Evolutionary conservation across 2,113 vertebrate species (phyloP).

Genomic region (Chamaea fasciata): DNA sequence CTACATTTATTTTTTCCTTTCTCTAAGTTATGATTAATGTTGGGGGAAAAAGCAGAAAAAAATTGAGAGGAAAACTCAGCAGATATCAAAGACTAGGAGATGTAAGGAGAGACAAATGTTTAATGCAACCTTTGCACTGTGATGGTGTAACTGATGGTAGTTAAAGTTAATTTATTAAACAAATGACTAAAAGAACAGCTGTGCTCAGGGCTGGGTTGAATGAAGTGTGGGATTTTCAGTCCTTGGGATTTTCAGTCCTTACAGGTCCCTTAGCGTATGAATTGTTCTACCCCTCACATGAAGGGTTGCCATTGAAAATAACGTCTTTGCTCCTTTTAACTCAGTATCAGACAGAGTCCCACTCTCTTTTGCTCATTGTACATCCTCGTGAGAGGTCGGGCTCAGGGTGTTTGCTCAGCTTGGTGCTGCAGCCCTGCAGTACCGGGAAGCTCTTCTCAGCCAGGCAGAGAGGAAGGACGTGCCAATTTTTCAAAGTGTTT

Average conservation of each 20-base stretch:
- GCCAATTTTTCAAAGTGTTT: not conserved
- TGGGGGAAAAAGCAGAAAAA: not conserved
- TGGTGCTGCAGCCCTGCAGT: not conserved
- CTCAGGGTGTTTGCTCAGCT: not conserved
- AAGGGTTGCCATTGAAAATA: not conserved
- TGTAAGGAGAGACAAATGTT: not conserved
- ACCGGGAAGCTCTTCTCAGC: not conserved
- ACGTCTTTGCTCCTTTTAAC: not conserved
- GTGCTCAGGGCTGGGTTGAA: not conserved
- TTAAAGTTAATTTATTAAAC: not conserved
- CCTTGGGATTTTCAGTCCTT: not conserved
- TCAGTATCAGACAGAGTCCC: no score
- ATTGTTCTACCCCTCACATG: not conserved
- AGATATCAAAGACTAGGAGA: not conserved
- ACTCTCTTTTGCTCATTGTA: rapidly evolving
- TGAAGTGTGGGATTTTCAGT: not conserved
- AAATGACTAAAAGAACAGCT: not conserved
- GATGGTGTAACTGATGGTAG: rapidly evolving
- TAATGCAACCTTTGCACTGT: not conserved
- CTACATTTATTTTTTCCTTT: not conserved
- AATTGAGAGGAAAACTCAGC: not conserved
- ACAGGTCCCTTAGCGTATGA: not conserved
- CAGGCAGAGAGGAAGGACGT: not conserved
- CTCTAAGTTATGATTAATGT: not conserved
- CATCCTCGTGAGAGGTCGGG: rapidly evolving